These are phyloP conservation scores for Ricordea florida DNA, from an alignment of 92 coral and sea anemone genomes.

Conservation along the genomic window DNA sequence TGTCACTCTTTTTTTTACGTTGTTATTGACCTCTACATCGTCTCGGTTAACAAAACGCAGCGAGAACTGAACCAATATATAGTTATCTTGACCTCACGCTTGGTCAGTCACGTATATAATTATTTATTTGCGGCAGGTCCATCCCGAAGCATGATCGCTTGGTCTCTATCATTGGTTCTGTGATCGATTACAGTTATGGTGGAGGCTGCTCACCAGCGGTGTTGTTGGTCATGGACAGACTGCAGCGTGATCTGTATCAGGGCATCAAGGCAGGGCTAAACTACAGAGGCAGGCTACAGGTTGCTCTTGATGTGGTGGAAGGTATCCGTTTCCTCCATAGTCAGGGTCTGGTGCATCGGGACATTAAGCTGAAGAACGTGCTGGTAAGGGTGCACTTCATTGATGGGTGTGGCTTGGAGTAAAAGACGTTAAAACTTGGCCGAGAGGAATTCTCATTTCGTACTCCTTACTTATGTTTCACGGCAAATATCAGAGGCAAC, in stretches of 20 bases:
- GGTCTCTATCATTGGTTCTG: constrained; percentile 92
- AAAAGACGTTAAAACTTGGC: too few species aligned
- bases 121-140: constrained; percentile 43
- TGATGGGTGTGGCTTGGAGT: too few species aligned
- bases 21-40: too few species aligned
- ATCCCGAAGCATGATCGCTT: constrained; percentile 84
- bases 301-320: constrained; percentile 95
- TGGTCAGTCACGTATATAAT: neutral
- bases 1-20: too few species aligned
- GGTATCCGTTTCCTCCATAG: constrained; percentile 97
- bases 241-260: constrained; percentile 95
- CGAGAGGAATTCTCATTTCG: too few species aligned
- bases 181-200: constrained; percentile 94
- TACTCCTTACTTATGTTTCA: too few species aligned
- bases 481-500: too few species aligned
- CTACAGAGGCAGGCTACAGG: constrained; percentile 79
- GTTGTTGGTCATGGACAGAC: constrained; percentile 90
- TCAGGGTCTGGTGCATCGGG: constrained; percentile 96
- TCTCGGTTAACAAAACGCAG: too few species aligned
- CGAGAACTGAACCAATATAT: too few species aligned
- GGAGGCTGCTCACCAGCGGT: constrained; percentile 98
- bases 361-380: constrained; percentile 95
- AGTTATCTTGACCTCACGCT: too few species aligned
- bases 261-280: constrained; percentile 95
- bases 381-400: too few species aligned